These are phyloP conservation scores for Drosophila azteca DNA, from an alignment of 1,140 invertebrate genomes.

Conservation along the genomic window DNA sequence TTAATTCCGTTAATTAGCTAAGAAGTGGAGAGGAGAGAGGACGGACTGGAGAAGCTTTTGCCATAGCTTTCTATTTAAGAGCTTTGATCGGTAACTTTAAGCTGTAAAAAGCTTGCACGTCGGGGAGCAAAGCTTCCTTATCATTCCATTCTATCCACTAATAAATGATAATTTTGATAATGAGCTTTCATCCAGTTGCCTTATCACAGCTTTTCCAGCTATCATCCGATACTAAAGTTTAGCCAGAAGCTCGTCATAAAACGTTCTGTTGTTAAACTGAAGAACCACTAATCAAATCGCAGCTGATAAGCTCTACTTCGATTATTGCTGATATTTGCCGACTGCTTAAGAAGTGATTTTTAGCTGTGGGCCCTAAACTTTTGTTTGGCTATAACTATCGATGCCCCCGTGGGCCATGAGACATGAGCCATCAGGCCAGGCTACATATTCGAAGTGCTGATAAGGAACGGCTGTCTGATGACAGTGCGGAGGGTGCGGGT, in stretches of 20 bases:
- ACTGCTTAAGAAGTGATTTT: slow-evolving; percentile 58
- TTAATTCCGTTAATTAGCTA: slow-evolving; percentile 33
- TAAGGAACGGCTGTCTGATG: slow-evolving; percentile 22
- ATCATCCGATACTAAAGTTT: not conserved
- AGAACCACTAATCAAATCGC: slow-evolving; percentile 45
- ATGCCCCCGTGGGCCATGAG: slow-evolving; percentile 2
- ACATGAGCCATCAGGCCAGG: slow-evolving; percentile 7
- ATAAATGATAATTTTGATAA: slow-evolving; percentile 9
- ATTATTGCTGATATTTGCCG: not conserved
- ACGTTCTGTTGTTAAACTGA: slow-evolving; percentile 25
- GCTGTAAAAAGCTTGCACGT: too few species aligned
- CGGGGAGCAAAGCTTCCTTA: too few species aligned
- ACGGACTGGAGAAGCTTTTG: not conserved
- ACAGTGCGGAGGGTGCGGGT: not conserved
- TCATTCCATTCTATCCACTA: too few species aligned
- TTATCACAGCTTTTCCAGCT: slow-evolving; percentile 5
- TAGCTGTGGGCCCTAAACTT: slow-evolving; percentile 10
- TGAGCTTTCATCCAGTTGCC: not conserved
- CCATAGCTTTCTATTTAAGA: not conserved
- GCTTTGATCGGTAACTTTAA: too few species aligned
- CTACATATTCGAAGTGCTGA: not conserved
- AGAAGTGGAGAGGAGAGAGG: slow-evolving; percentile 1
- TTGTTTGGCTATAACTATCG: slow-evolving; percentile 1
- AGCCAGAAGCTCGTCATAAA: slow-evolving; percentile 36
- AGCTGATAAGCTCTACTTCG: slow-evolving; percentile 12